Evolutionary conservation across 2,797 vertebrate genomes (phyloP).

Genomic region (Spinus pinus): DNA sequence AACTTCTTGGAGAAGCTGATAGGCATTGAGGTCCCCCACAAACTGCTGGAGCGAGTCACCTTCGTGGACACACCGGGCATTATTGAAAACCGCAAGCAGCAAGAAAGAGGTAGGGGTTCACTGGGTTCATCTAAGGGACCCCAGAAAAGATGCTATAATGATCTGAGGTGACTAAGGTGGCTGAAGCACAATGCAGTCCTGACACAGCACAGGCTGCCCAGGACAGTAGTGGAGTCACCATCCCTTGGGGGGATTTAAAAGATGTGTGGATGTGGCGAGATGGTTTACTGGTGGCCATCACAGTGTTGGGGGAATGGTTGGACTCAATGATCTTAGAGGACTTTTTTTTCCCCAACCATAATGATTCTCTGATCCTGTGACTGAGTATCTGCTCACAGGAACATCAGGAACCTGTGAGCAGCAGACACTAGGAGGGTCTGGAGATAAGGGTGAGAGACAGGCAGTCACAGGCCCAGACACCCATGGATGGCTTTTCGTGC

Average conservation of each 20-base stretch:
- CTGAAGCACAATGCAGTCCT: not conserved
- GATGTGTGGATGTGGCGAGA: not conserved
- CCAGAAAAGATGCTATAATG: not conserved
- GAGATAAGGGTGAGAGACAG: not conserved
- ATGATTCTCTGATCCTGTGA: not conserved
- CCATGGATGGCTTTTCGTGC: not conserved
- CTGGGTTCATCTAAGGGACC: not conserved
- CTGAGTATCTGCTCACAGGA: not conserved
- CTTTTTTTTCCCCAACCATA: not conserved
- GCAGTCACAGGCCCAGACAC: not conserved
- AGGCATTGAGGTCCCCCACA: conserved; percentile 97
- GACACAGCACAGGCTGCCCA: not conserved
- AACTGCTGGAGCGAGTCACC: conserved; percentile 92
- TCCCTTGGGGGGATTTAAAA: not conserved
- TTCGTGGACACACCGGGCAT: conserved; percentile 97
- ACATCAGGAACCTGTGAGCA: not conserved
- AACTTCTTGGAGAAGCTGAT: conserved; percentile 97
- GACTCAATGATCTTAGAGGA: not conserved
- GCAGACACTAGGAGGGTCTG: not conserved
- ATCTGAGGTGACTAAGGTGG: not conserved
- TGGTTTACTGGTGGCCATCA: not conserved
- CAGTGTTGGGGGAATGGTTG: not conserved
- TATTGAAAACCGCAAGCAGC: conserved; percentile 98
- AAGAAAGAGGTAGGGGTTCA: conserved; percentile 88
- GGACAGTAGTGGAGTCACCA: not conserved